phyloP scores from a whole-genome alignment of 2,113 vertebrate species.

The Pantherophis guttatus region DNA sequence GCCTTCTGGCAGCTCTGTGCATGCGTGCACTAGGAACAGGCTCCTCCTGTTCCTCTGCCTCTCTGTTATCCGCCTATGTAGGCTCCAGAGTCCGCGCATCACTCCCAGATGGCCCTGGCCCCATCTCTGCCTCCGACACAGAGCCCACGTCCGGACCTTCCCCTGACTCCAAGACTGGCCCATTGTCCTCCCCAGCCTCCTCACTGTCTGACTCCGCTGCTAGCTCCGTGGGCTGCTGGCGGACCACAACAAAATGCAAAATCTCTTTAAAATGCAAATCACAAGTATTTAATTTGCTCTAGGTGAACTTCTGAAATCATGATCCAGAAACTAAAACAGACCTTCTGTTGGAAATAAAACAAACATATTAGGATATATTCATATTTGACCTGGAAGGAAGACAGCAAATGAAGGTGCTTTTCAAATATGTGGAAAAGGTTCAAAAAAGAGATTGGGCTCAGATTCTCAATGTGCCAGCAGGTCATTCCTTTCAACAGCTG shows the following conservation, averaged over 20 bases:
- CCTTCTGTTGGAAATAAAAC: not conserved
- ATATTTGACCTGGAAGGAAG: constrained; percentile 69
- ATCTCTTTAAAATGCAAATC: not conserved
- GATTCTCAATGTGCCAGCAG: constrained; percentile 68
- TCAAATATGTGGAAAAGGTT: constrained; percentile 67
- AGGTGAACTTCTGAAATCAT: not conserved
- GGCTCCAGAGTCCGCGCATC: no score
- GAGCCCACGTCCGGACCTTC: no score
- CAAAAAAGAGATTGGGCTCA: constrained; percentile 63
- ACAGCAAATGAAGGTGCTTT: constrained; percentile 71
- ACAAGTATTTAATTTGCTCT: not conserved
- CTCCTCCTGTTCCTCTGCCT: no score
- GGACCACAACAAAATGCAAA: not conserved
- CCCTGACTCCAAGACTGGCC: no score
- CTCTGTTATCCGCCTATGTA: no score
- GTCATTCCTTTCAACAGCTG: constrained; percentile 76
- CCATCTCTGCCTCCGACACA: no score
- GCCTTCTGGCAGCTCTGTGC: no score
- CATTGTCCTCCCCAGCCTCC: no score
- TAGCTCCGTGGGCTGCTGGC: no score
- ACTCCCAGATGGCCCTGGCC: no score
- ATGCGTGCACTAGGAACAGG: no score
- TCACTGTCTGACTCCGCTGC: no score
- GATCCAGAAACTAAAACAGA: not conserved
- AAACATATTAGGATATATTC: not conserved